phyloP scores from a whole-genome alignment of 2,113 vertebrate genomes.

The Arizona elegans region DNA sequence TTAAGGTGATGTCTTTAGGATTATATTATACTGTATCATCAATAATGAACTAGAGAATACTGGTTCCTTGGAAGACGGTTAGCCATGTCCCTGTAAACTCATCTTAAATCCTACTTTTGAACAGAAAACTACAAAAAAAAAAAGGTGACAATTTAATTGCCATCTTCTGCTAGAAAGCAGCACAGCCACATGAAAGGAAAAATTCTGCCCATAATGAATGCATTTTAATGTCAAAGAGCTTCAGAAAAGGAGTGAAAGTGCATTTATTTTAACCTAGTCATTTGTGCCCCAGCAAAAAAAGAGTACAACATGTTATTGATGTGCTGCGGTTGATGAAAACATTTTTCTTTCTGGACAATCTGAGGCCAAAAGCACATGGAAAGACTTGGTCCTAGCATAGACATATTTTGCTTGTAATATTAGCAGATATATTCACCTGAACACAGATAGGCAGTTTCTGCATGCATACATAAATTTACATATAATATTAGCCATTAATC shows the following conservation, averaged over 20 bases:
- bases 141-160: conserved; percentile 2
- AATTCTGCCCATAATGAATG: neutral
- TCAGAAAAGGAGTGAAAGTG: neutral
- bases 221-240: neutral
- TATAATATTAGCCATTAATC: neutral
- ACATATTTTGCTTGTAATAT: neutral
- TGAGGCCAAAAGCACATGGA: neutral
- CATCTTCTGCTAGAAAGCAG: neutral
- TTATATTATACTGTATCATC: neutral
- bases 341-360: neutral
- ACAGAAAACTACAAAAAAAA: neutral
- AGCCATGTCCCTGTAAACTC: neutral
- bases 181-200: neutral
- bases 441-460: neutral
- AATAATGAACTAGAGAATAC: neutral
- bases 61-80: neutral
- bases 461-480: neutral
- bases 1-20: neutral
- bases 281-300: neutral
- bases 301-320: neutral
- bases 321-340: neutral
- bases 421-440: neutral
- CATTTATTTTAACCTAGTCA: neutral
- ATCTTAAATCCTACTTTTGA: neutral
- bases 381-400: neutral